A percentile compares a stretch with the other conserved stretches of the same genome.
phyloP scores from a whole-genome alignment of 2,888 invertebrate species.

The Drosophila pseudotakahashii region DNA sequence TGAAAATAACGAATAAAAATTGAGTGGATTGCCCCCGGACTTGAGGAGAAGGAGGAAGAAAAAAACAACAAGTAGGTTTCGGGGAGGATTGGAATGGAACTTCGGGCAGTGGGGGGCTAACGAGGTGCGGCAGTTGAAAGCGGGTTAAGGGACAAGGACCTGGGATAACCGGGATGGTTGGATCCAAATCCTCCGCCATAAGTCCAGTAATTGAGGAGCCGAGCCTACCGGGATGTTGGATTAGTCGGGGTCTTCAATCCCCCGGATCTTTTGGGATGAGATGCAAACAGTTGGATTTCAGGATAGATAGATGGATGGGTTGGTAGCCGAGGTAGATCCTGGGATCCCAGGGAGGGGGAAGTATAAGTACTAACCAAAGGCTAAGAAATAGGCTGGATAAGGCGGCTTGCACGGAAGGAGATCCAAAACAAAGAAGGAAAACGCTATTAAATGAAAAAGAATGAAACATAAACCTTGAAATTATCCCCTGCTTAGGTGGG shows the following conservation, averaged over 20 bases:
- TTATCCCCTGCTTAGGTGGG: too few species aligned
- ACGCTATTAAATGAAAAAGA: neutral
- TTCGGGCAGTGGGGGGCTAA: neutral
- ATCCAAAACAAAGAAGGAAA: neutral
- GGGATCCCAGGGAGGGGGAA: neutral
- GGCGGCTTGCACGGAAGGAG: neutral
- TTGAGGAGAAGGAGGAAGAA: neutral
- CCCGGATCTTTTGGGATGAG: slow-evolving; percentile 1
- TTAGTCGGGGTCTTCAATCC: neutral
- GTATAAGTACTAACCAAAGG: neutral
- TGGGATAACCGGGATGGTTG: slow-evolving; percentile 8
- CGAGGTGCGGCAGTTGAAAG: slow-evolving; percentile 1
- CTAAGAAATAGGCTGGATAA: slow-evolving; percentile 7
- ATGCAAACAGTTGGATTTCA: slow-evolving; percentile 1
- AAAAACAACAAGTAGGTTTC: too few species aligned
- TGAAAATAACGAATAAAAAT: slow-evolving; percentile 68
- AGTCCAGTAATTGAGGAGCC: slow-evolving; percentile 36
- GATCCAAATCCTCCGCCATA: slow-evolving; percentile 25
- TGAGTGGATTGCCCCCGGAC: slow-evolving; percentile 64
- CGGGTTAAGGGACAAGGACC: neutral
- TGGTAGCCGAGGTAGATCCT: neutral
- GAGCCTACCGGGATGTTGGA: slow-evolving; percentile 7
- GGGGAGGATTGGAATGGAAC: neutral
- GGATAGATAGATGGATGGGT: neutral
- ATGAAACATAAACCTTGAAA: neutral